A percentile compares a stretch with the other conserved stretches of the same genome.
These are phyloP conservation scores for Penaeus indicus DNA, from an alignment of 1,140 invertebrate species.

Conservation along the genomic window DNA sequence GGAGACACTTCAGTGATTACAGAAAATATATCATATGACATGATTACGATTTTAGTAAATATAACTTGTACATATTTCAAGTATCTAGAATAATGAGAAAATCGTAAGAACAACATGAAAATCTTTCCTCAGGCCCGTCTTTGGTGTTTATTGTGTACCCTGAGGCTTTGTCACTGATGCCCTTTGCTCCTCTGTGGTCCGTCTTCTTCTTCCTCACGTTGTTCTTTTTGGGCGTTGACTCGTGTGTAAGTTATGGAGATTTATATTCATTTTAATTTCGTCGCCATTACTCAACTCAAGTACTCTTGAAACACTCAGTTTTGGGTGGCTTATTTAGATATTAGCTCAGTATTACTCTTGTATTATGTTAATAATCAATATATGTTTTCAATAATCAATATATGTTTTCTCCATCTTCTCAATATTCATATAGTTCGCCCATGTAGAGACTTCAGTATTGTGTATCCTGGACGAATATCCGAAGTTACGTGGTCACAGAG, in stretches of 20 bases:
- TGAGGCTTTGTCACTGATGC: constrained; percentile 73
- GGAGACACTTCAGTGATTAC: background rate
- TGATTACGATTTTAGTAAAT: too few species aligned
- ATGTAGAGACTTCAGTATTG: constrained; percentile 24
- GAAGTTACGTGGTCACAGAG: background rate
- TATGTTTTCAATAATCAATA: too few species aligned
- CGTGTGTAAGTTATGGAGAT: constrained; percentile 39
- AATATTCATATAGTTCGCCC: background rate
- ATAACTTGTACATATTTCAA: too few species aligned
- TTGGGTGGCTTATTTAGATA: too few species aligned
- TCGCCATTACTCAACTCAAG: too few species aligned
- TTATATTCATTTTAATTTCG: too few species aligned
- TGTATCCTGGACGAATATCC: constrained; percentile 32
- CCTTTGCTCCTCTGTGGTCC: constrained; percentile 73
- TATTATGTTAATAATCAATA: too few species aligned
- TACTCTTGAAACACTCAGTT: too few species aligned
- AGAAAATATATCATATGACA: too few species aligned
- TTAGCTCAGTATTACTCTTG: too few species aligned
- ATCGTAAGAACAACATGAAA: background rate
- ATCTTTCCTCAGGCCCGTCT: constrained; percentile 69
- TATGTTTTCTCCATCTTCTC: too few species aligned
- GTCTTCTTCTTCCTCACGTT: constrained; percentile 73
- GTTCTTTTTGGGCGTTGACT: constrained; percentile 70
- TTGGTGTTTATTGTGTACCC: constrained; percentile 75
- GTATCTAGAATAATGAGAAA: too few species aligned